Evolutionary conservation across 37 sponge, comb jelly and placozoan genomes (phyloP), one percentile per base, ranked within the genome.

Genomic region (Bolinopsis microptera): DNA sequence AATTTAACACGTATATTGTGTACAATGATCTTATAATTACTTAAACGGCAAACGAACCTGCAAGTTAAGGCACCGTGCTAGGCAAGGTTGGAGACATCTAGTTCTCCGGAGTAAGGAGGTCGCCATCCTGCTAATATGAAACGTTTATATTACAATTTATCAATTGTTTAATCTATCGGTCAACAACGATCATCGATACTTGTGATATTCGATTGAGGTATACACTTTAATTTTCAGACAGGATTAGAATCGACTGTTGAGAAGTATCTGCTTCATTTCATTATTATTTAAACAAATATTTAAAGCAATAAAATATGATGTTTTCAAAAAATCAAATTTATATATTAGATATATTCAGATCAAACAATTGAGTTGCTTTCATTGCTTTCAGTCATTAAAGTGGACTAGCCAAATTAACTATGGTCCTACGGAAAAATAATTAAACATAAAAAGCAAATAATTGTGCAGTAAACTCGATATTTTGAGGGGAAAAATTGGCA

Each of bases 11-110:
- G n/a, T n/a, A n/a, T n/a, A n/a, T n/a, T n/a, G n/a, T n/a, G n/a
- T n/a, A n/a, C n/a, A n/a, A n/a, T n/a, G n/a, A n/a, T n/a, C n/a
- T n/a, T n/a, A n/a, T n/a, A n/a, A n/a, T n/a, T n/a, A n/a, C n/a
- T n/a, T n/a, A n/a, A n/a, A n/a, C n/a, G n/a, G n/a, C n/a, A n/a
- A 48, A 13, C 61, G 80, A 32, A 77, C 80, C 80, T 77, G 80
- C 0, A 77, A 18, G 37, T 77, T 77, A 36, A 77, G 80, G 21
- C 80, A 77, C 32, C 80, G 27, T 9, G 80, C 35, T 27, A 77
- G 36, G 21, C 80, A 28, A 5, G 80, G 80, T 32, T 77, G 1
- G 36, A 28, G 35, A 32, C 80, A 32, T 16, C 0, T 13, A 1
- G 32, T 32, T 18, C 80, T 32, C 36, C 80, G 35, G 35, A 77